Conservation (phyloP, 2,113 vertebrate genomes). For the Calypte anna region DNA sequence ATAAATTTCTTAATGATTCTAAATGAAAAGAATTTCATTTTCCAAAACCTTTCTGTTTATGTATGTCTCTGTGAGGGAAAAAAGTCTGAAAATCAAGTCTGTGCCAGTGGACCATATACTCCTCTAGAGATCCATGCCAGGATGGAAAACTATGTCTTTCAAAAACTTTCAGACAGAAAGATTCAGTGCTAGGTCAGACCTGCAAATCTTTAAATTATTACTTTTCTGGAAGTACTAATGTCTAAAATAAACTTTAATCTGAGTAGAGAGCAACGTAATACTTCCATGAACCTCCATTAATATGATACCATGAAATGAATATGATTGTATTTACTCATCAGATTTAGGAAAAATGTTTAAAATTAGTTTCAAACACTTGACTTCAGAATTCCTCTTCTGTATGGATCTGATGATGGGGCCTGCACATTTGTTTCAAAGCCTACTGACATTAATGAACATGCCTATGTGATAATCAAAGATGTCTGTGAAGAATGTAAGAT, state of each 20-base stretch:
- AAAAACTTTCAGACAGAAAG: neutral
- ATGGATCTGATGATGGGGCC: neutral
- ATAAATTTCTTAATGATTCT: neutral
- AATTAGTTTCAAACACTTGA: neutral
- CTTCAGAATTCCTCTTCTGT: neutral
- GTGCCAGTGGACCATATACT: neutral
- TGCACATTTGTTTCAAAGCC: neutral
- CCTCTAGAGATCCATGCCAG: neutral
- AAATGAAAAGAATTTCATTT: neutral
- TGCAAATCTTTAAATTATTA: neutral
- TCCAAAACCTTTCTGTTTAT: neutral
- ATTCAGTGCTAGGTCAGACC: neutral
- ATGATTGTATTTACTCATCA: neutral
- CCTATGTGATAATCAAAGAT: neutral
- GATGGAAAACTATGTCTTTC: neutral
- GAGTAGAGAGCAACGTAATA: neutral
- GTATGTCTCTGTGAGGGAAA: neutral
- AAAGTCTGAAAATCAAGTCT: neutral
- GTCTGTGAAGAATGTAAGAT: neutral
- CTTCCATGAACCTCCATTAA: neutral
- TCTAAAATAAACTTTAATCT: neutral
- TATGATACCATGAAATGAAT: neutral
- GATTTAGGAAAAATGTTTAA: neutral
- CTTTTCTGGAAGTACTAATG: neutral
- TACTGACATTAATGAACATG: neutral